A percentile compares a stretch with the other conserved stretches of the same genome.
These are phyloP conservation scores for Hippocampus abdominalis DNA, from an alignment of 2,113 vertebrate species.

Conservation along the genomic window DNA sequence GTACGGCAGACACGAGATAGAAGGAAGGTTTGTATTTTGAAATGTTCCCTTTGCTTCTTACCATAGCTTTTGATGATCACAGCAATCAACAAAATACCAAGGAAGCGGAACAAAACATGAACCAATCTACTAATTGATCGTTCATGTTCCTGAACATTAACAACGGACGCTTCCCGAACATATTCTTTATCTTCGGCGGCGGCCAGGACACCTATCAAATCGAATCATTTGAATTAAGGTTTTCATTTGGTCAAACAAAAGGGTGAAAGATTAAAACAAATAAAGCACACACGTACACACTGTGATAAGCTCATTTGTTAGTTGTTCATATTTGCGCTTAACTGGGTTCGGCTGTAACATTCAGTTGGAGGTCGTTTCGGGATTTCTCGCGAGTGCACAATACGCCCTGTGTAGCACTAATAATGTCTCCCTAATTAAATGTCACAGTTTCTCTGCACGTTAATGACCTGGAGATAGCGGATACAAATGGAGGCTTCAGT, in stretches of 20 bases:
- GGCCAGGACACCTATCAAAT: not conserved
- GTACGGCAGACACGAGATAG: too few species aligned
- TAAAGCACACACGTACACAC: constrained; percentile 2
- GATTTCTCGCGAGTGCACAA: constrained; percentile 46
- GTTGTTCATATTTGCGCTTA: constrained; percentile 25
- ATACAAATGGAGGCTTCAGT: constrained; percentile 48
- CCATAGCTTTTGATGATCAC: not conserved
- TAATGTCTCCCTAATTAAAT: constrained; percentile 68
- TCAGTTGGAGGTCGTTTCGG: constrained; percentile 55
- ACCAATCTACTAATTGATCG: not conserved
- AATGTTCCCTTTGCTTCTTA: not conserved
- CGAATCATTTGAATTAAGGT: not conserved
- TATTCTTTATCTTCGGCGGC: not conserved
- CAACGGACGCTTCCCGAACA: not conserved
- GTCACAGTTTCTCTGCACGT: constrained; percentile 64
- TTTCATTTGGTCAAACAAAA: not conserved
- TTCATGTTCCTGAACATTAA: not conserved
- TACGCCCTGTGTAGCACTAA: constrained; percentile 52
- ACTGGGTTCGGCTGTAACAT: constrained; percentile 45
- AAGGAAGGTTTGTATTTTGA: too few species aligned
- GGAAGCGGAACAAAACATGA: not conserved
- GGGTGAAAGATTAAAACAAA: constrained; percentile 3
- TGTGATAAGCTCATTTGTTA: constrained; percentile 39
- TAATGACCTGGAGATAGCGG: constrained; percentile 67
- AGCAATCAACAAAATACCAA: not conserved